Evolutionary conservation across 2,113 vertebrate genomes (phyloP).

Genomic region (Protomyctophum bolini): DNA sequence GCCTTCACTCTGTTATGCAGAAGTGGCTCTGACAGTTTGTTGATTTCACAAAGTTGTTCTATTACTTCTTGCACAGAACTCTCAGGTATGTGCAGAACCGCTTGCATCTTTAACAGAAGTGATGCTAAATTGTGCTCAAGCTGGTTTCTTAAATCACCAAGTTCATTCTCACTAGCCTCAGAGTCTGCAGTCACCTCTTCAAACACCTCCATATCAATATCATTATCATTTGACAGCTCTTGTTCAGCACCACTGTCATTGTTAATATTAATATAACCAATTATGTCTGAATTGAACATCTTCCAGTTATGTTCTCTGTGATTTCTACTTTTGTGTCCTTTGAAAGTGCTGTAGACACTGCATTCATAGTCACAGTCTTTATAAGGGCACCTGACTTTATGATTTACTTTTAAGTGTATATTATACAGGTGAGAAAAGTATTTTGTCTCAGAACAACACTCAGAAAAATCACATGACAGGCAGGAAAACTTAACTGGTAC

Average conservation of each 20-base stretch:
- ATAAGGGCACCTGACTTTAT: constrained; percentile 19
- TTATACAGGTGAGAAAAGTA: constrained; percentile 15
- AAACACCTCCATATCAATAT: constrained; percentile 14
- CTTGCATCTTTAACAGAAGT: constrained; percentile 15
- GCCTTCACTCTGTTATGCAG: not conserved
- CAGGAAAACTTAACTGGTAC: constrained; percentile 19
- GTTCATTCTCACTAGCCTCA: constrained; percentile 11
- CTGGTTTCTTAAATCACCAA: constrained; percentile 29
- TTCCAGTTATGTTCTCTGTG: constrained; percentile 16
- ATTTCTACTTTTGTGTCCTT: constrained; percentile 22
- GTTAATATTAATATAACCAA: not conserved
- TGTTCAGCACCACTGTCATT: constrained; percentile 7
- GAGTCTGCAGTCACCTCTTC: constrained; percentile 15
- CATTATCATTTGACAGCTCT: no score
- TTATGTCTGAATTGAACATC: constrained; percentile 18
- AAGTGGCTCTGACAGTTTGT: constrained; percentile 4
- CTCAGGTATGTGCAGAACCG: not conserved
- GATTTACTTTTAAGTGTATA: constrained; percentile 27
- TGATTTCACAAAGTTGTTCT: constrained; percentile 6
- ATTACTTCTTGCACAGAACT: constrained; percentile 4
- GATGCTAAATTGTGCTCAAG: constrained; percentile 23
- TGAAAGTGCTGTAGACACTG: constrained; percentile 39
- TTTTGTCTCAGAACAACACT: constrained; percentile 24
- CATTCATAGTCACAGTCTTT: constrained; percentile 36
- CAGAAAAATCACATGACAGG: constrained; percentile 29